These are phyloP conservation scores for Mus caroli DNA, from an alignment of 2,797 vertebrate genomes.

Conservation along the genomic window DNA sequence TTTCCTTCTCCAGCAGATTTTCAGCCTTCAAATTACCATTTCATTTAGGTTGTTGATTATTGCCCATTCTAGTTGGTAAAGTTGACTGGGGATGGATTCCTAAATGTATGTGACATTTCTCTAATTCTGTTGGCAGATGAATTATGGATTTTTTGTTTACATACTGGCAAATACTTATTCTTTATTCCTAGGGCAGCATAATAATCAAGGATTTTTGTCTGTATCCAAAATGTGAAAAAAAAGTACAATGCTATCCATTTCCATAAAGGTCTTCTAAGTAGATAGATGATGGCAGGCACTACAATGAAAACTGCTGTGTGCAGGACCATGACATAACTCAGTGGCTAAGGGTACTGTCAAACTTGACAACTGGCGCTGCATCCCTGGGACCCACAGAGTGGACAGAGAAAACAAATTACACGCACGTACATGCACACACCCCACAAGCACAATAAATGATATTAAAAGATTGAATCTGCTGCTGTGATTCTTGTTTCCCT, in stretches of 20 bases:
- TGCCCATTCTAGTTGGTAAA: neutral
- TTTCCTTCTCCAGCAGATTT: conserved; percentile 33
- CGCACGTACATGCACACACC: neutral
- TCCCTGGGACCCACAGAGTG: neutral
- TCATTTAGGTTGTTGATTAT: conserved; percentile 51
- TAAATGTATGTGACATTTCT: neutral
- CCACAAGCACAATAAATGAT: neutral
- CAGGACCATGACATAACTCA: neutral
- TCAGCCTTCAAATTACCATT: conserved; percentile 2
- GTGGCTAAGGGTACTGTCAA: neutral
- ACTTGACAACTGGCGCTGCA: neutral
- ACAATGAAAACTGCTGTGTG: neutral
- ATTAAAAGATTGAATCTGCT: neutral
- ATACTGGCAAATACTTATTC: neutral
- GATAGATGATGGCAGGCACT: neutral
- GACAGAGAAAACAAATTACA: neutral
- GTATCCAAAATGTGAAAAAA: conserved; percentile 2
- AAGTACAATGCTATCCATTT: neutral
- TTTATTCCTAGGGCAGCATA: conserved; percentile 40
- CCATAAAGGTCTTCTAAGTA: conserved; percentile 14
- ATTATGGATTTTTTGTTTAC: neutral
- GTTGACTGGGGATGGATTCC: neutral
- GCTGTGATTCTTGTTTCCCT: conserved; percentile 15
- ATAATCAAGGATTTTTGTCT: conserved; percentile 39
- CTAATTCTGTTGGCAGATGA: neutral